phyloP scores from a whole-genome alignment of 2,113 vertebrate species.

The Pseudorhombus dupliciocellatus region DNA sequence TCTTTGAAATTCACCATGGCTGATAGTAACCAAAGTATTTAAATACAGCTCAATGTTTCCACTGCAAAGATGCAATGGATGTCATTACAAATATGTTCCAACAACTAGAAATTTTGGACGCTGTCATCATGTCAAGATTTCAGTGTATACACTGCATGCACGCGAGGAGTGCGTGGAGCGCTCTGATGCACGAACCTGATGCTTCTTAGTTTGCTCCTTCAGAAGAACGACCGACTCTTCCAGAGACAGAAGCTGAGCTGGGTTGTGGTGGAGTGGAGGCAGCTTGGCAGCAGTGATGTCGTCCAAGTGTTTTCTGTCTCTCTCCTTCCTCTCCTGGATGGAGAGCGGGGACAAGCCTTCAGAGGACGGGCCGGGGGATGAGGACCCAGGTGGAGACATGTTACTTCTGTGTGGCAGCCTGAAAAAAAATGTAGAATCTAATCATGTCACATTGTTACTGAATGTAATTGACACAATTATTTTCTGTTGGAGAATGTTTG shows the following conservation, averaged over 20 bases:
- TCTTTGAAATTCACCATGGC: not conserved
- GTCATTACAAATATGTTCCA: not conserved
- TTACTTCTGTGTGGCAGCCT: conserved; percentile 79
- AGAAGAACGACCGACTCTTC: conserved; percentile 88
- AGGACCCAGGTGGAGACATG: conserved; percentile 74
- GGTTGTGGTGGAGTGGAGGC: conserved; percentile 86
- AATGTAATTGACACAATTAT: not conserved
- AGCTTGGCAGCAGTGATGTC: conserved; percentile 91
- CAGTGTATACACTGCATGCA: not conserved
- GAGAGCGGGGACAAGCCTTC: conserved; percentile 69
- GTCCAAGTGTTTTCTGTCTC: conserved; percentile 89
- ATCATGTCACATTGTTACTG: not conserved
- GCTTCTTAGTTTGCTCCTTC: conserved; percentile 84
- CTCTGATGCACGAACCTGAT: conserved; percentile 81
- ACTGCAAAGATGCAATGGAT: not conserved
- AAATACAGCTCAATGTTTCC: not conserved
- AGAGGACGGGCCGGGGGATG: conserved; percentile 71
- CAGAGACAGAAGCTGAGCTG: conserved; percentile 84
- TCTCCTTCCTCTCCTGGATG: conserved; percentile 77
- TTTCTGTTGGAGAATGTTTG: not conserved
- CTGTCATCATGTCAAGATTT: not conserved
- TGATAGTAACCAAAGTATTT: not conserved
- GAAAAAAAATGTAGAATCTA: conserved; percentile 18
- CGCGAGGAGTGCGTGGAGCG: not conserved
- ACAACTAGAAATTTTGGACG: not conserved